Base-by-base conservation (phyloP, 2,888 invertebrate genomes). In the Polyommatus iphigenia region DNA sequence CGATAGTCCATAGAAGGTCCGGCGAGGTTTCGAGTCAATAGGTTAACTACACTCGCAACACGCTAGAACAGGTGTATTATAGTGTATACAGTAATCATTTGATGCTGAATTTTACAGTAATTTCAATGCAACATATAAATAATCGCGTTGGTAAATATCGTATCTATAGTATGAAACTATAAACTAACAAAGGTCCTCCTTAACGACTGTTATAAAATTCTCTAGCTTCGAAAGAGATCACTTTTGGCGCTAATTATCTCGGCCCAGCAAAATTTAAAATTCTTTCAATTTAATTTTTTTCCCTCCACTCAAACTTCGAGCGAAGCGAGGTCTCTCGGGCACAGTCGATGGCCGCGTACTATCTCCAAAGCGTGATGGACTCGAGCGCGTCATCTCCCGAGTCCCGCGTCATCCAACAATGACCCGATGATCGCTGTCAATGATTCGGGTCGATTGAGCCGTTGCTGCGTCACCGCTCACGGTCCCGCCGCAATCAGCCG, bases 401-500 rank as follows among this genome's bases (percentile, higher is more conserved):
- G 67, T 67, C 67, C 24, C 29, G 29, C 29, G 32, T 67, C 67
- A 67, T 18, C 29, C 20, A 67, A 67, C 67, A 67, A 67, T 67
- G 67, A 67, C 29, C 67, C 29, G 67, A 67, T 67, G 67, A 67
- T 67, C 32, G 32, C 29, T 15, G 67, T 67, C 67, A 67, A 67
- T 67, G 67, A 67, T 67, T 32, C 29, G 29, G n/a, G 18, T 54
- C 54, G 54, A 54, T 67, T 18, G 13, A 62, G 29, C 67, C 10
- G 15, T 32, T 67, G 67, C 67, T 18, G 67, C 67, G 67, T 67
- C 67, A 67, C 32, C 32, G 18, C 54, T 54, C 54, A 54, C 54
- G 15, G 18, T 18, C 54, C 18, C 54, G 18, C 18, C 5, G 18
- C 54, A 15, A 67, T 67, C 67, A 67, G 32, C 32, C 5, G 67